Percentiles rank a stretch among this genome's conserved stretches.
Evolutionary conservation across 2,113 vertebrate species (phyloP).

Genomic region (Callipepla squamata): DNA sequence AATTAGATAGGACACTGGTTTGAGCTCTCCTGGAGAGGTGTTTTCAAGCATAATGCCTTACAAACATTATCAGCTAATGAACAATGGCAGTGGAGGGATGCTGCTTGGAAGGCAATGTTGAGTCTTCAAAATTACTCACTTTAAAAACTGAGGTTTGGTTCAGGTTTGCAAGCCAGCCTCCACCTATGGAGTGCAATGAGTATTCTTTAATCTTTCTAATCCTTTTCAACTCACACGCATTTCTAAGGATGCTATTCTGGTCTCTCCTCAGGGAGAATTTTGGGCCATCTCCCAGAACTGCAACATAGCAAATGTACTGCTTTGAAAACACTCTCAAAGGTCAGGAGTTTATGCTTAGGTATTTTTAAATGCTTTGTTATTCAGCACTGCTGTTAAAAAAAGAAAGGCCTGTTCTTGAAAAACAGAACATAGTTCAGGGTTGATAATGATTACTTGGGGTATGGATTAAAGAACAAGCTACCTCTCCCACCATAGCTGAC

Average conservation of each 20-base stretch:
- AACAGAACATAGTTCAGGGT: not conserved
- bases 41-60: not conserved
- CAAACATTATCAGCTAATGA: constrained; percentile 37
- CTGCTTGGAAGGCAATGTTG: constrained; percentile 12
- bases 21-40: not conserved
- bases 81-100: not conserved
- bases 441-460: not conserved
- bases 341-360: constrained; percentile 32
- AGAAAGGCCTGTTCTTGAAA: not conserved
- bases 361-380: constrained; percentile 30
- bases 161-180: not conserved
- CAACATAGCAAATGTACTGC: not conserved
- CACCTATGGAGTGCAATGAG: not conserved
- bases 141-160: constrained; percentile 3
- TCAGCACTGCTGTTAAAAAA: not conserved
- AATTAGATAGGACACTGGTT: not conserved
- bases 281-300: constrained; percentile 18
- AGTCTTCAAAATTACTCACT: constrained; percentile 13
- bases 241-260: constrained; percentile 45
- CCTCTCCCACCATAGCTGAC: not conserved
- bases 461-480: not conserved
- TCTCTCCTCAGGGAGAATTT: constrained; percentile 18
- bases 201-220: constrained; percentile 31
- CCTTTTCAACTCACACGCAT: not conserved
- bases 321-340: constrained; percentile 14